A percentile compares a stretch with the other conserved stretches of the same genome.
Conservation (phyloP, 2,888 invertebrate genomes). For the Carcina quercana region DNA sequence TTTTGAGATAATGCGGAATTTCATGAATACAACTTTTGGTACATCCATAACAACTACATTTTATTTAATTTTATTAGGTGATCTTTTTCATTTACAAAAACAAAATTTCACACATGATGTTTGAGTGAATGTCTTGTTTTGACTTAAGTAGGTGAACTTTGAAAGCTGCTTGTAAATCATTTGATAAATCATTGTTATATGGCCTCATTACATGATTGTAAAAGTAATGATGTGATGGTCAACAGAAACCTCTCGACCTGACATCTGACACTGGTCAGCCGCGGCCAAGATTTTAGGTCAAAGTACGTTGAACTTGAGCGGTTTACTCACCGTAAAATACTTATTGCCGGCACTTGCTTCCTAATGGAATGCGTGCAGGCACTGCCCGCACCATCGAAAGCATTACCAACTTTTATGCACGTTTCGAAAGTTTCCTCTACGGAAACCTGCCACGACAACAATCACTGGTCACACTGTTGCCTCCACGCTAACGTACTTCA, state of each 20-base stretch:
- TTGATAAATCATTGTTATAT: background rate
- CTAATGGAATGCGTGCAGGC: conserved; percentile 70
- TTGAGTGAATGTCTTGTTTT: too few species aligned
- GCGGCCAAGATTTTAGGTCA: conserved; percentile 60
- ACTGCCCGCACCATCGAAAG: conserved; percentile 67
- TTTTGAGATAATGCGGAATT: too few species aligned
- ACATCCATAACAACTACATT: too few species aligned
- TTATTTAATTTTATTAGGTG: too few species aligned
- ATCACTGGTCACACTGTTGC: conserved; percentile 67
- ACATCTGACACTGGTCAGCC: conserved; percentile 40
- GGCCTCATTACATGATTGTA: conserved; percentile 5
- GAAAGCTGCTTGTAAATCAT: conserved; percentile 2
- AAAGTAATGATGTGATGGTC: conserved; percentile 2
- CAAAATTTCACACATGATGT: too few species aligned
- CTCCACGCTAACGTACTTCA: conserved; percentile 51
- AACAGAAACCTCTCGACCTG: conserved; percentile 22
- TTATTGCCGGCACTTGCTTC: conserved; percentile 70
- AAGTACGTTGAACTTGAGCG: conserved; percentile 70
- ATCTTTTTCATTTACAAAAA: too few species aligned
- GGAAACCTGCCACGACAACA: conserved; percentile 72
- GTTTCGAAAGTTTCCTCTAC: conserved; percentile 70
- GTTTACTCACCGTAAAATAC: conserved; percentile 72
- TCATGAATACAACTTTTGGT: too few species aligned
- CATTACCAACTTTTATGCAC: conserved; percentile 71
- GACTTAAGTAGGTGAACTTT: too few species aligned